These are phyloP conservation scores for Scophthalmus maximus DNA, from an alignment of 2,113 vertebrate genomes.

Conservation along the genomic window DNA sequence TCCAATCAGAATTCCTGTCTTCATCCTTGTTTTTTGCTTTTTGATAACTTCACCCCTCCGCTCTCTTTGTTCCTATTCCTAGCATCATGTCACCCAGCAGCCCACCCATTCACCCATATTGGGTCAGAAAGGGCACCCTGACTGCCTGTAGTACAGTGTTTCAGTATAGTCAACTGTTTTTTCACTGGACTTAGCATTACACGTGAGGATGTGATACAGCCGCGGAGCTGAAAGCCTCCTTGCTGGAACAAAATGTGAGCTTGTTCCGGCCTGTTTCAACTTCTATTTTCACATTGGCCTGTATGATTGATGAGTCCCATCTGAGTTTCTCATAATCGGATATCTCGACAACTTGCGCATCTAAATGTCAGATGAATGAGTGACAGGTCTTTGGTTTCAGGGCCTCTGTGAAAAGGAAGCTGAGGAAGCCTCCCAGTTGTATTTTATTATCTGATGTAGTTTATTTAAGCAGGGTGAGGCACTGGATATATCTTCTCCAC, in stretches of 20 bases:
- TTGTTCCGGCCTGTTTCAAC: constrained; percentile 39
- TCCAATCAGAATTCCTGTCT: constrained; percentile 34
- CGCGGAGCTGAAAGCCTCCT: constrained; percentile 36
- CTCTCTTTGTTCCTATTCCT: background rate
- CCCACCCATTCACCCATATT: constrained; percentile 20
- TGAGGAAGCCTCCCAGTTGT: background rate
- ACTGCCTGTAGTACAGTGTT: constrained; percentile 39
- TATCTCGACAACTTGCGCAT: constrained; percentile 48
- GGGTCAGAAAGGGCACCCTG: constrained; percentile 39
- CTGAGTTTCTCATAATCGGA: constrained; percentile 54
- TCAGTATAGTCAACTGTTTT: constrained; percentile 66
- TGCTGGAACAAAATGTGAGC: constrained; percentile 52
- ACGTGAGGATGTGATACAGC: constrained; percentile 54
- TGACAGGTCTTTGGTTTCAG: constrained; percentile 44
- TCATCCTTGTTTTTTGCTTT: background rate
- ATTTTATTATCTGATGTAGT: constrained; percentile 37
- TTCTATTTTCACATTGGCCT: constrained; percentile 67
- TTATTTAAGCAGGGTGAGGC: constrained; percentile 30
- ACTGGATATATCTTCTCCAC: constrained; percentile 12
- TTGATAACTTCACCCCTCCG: background rate
- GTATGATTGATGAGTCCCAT: constrained; percentile 55
- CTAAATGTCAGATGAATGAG: constrained; percentile 59
- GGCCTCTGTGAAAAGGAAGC: background rate
- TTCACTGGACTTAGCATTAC: constrained; percentile 67
- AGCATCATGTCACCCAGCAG: background rate